A percentile compares a stretch with the other conserved stretches of the same genome.
Conservation (phyloP, 2,797 vertebrate species). For the Coluber constrictor region DNA sequence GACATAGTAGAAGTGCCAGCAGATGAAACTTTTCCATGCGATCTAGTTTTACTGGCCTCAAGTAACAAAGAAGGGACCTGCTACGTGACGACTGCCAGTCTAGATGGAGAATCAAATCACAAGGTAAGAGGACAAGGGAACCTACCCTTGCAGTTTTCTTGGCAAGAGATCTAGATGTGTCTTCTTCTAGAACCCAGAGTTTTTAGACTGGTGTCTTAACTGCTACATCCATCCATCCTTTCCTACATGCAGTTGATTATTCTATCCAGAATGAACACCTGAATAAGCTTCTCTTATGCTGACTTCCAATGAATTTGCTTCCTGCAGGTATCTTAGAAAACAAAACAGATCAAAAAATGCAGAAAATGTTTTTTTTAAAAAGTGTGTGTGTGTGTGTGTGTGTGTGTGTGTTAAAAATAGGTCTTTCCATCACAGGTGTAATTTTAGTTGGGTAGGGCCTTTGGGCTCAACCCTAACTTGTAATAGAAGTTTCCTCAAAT, state of each 20-base stretch:
- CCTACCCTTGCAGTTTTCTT: not conserved
- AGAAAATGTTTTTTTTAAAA: not conserved
- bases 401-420: not conserved
- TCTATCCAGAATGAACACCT: not conserved
- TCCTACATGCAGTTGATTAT: not conserved
- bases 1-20: constrained; percentile 91
- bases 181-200: not conserved
- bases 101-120: constrained; percentile 97
- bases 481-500: not conserved
- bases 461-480: not conserved
- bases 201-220: not conserved
- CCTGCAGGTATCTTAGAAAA: not conserved
- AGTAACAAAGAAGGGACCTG: constrained; percentile 85
- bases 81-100: constrained; percentile 94
- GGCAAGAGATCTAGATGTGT: not conserved
- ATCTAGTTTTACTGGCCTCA: constrained; percentile 91
- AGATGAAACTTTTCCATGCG: constrained; percentile 96
- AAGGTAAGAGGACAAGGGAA: constrained; percentile 77
- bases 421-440: not conserved
- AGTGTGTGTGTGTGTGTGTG: too few relatives aligned
- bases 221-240: too few relatives aligned
- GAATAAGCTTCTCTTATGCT: not conserved
- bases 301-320: too few relatives aligned
- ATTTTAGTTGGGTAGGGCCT: not conserved
- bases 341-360: not conserved